Evolutionary conservation across 1,140 invertebrate species (phyloP).

Genomic region (Acromyrmex echinatior): DNA sequence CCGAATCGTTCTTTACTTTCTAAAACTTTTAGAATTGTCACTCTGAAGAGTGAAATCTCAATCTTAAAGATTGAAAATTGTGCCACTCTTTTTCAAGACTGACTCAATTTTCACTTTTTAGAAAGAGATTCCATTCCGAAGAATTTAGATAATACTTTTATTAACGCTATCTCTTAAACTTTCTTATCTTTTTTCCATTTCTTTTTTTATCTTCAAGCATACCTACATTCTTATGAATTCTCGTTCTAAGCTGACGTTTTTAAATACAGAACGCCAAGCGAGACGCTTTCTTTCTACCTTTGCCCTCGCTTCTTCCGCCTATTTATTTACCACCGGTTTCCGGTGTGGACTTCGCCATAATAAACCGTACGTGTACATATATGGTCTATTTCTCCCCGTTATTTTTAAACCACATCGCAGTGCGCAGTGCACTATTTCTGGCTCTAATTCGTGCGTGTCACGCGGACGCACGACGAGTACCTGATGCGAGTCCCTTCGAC

Average conservation of each 20-base stretch:
- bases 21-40: too few species aligned
- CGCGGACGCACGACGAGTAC: constrained; percentile 1
- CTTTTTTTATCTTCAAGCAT: neutral
- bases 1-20: neutral
- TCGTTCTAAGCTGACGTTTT: neutral
- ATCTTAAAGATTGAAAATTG: too few species aligned
- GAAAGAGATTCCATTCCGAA: too few species aligned
- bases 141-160: too few species aligned
- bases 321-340: constrained; percentile 54
- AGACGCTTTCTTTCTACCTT: constrained; percentile 31
- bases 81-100: too few species aligned
- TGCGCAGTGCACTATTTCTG: constrained; percentile 40
- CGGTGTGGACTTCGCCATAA: constrained; percentile 38
- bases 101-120: too few species aligned
- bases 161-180: neutral
- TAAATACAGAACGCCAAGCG: neutral
- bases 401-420: constrained; percentile 41
- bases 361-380: constrained; percentile 39
- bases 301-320: constrained; percentile 36
- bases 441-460: constrained; percentile 32
- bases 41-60: too few species aligned
- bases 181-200: neutral
- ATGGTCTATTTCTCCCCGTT: constrained; percentile 49
- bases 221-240: neutral
- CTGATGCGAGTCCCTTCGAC: constrained; percentile 28